Evolutionary conservation across 53 echinoderm and acorn worm species (phyloP), one percentile per base, ranked within the genome.

Genomic region (Astropecten irregularis): DNA sequence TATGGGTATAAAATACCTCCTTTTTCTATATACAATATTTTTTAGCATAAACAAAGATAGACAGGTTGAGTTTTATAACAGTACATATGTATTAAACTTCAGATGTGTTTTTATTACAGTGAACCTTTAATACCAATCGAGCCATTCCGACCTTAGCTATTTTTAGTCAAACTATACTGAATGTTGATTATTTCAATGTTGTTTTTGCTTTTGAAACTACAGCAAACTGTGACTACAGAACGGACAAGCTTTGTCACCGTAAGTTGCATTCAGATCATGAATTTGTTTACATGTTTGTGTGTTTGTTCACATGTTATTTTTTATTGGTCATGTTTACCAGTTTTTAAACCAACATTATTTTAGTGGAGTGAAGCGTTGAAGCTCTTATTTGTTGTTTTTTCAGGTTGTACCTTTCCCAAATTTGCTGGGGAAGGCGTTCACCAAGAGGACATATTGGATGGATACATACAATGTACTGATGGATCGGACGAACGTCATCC

Each of bases 341-440:
- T 14, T 46, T 46, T 46, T 9, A 9, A 14, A 9, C 14, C 47
- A 46, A 14, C 47, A 46, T 9, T 46, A 46, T 46, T 46, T 8
- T 46, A 9, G 14, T 14, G 14, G 14, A 46, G 47, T 14, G 14
- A 46, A 14, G 8, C 14, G 47, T 46, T 46, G 47, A 9, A 46
- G 8, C 14, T 8, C 47, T 46, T 46, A 46, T 46, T 46, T 46
- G 47, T 14, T 4, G 3, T 16, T 19, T 19, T 53, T 37, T 5
- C 5, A 65, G 65, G 65, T 35, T 65, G 65, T 21, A 5, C 16
- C 16, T 0, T 16, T 5, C 65, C 38, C 19, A 8, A 37, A 16
- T 65, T 65, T 35, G 65, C 37, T 7, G 65, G 65, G 7, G 65
- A 65, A 20, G 65, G 65, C 19, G 65, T 65, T 35, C 37, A 21